Conservation (phyloP, 2,888 invertebrate genomes). For the Nephrotoma flavescens region DNA sequence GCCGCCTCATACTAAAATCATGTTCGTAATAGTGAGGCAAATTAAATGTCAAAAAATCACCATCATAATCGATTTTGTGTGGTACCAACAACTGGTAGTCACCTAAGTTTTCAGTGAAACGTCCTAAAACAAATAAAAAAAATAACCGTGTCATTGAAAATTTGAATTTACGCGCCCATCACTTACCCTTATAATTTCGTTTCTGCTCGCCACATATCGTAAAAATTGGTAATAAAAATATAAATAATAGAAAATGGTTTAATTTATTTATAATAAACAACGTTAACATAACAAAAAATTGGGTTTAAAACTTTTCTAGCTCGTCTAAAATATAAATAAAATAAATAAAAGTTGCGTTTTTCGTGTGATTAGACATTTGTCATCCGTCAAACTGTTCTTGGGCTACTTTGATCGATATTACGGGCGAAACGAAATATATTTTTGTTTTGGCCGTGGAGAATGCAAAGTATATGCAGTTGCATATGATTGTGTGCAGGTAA, state of each 20-base stretch:
- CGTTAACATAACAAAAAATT: neutral
- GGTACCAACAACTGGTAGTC: conserved; percentile 34
- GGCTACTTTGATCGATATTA: neutral
- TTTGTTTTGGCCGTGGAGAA: neutral
- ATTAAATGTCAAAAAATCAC: conserved; percentile 32
- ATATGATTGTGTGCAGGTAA: too few species aligned
- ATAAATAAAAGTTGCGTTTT: neutral
- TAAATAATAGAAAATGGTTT: neutral
- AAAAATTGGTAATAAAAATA: neutral
- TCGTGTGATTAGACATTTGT: neutral
- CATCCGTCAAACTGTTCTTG: neutral
- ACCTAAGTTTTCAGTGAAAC: conserved; percentile 34
- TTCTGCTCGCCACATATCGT: neutral
- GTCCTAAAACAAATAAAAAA: conserved; percentile 18
- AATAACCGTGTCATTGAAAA: neutral
- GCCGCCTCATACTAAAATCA: conserved; percentile 12
- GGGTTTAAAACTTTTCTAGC: neutral
- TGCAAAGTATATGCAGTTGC: neutral
- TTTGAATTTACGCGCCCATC: neutral
- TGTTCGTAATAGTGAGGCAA: conserved; percentile 34
- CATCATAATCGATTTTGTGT: conserved; percentile 28
- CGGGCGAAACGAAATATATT: neutral
- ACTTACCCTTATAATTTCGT: neutral
- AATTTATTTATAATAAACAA: neutral
- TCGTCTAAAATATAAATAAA: neutral